phyloP scores from a whole-genome alignment of 1,140 invertebrate genomes.

The Drosophila simulans region DNA sequence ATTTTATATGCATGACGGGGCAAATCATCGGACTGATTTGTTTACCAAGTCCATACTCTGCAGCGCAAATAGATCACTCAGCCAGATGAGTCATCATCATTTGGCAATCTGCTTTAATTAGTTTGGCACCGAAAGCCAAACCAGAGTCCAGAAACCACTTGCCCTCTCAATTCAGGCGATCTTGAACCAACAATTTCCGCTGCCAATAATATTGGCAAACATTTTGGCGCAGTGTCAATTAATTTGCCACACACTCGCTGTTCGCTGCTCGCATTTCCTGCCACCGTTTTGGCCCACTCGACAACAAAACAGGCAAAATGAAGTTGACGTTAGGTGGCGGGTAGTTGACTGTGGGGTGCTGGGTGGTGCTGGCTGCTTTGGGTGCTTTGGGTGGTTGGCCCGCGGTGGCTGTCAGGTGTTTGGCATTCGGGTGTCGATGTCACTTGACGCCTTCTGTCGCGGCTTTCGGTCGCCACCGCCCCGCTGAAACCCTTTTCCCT shows the following conservation, averaged over 20 bases:
- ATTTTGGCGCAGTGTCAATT: slow-evolving; percentile 72
- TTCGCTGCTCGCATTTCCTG: slow-evolving; percentile 22
- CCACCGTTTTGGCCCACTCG: slow-evolving; percentile 26
- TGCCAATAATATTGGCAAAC: slow-evolving; percentile 69
- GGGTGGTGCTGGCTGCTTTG: background rate
- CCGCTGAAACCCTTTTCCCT: background rate
- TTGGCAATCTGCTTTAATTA: slow-evolving; percentile 41
- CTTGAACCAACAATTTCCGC: slow-evolving; percentile 58
- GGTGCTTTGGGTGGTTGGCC: background rate
- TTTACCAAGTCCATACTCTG: slow-evolving; percentile 1
- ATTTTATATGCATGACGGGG: background rate
- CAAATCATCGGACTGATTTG: slow-evolving; percentile 1
- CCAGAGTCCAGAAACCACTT: slow-evolving; percentile 13
- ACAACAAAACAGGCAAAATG: slow-evolving; percentile 67
- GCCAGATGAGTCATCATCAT: slow-evolving; percentile 18
- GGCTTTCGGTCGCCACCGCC: slow-evolving; percentile 5
- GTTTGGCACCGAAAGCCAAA: slow-evolving; percentile 18
- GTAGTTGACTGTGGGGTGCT: too few relatives aligned
- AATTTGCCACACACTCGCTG: slow-evolving; percentile 56
- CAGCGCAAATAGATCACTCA: slow-evolving; percentile 16
- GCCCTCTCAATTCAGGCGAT: slow-evolving; percentile 39
- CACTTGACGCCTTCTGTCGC: slow-evolving; percentile 48
- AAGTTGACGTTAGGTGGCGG: slow-evolving; percentile 51
- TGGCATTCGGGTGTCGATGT: slow-evolving; percentile 63
- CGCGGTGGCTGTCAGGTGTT: slow-evolving; percentile 57